These are phyloP conservation scores for Ceratotherium simum DNA, from an alignment of 2,113 vertebrate genomes.

Conservation along the genomic window DNA sequence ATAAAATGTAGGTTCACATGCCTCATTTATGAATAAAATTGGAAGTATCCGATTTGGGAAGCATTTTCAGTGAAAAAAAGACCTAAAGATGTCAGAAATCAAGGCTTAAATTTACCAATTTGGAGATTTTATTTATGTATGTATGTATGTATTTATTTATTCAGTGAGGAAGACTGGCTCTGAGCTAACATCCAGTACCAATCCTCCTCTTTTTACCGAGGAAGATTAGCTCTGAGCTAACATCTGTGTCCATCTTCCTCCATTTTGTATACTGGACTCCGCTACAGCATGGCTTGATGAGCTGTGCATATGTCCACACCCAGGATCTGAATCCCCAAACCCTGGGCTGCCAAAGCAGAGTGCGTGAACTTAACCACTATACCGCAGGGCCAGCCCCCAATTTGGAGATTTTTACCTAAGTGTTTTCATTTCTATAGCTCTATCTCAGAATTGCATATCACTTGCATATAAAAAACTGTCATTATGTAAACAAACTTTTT, in stretches of 20 bases:
- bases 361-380: too few species aligned
- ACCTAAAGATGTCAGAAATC: not conserved
- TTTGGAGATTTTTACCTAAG: not conserved
- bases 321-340: too few species aligned
- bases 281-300: too few species aligned
- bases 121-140: conserved; percentile 33
- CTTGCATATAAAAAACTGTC: not conserved
- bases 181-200: too few species aligned
- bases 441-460: not conserved
- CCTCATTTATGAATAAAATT: not conserved
- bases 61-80: not conserved
- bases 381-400: not conserved
- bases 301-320: too few species aligned
- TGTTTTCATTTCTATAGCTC: not conserved
- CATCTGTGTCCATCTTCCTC: too few species aligned
- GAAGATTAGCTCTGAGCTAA: too few species aligned
- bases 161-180: too few species aligned
- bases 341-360: too few species aligned
- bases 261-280: too few species aligned
- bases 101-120: not conserved
- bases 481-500: not conserved
- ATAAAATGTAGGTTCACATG: not conserved
- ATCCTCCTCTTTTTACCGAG: too few species aligned
- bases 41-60: not conserved
- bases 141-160: too few species aligned